Percentiles rank a stretch among this genome's conserved stretches.
phyloP scores from a whole-genome alignment of 2,797 vertebrate species.

The Pseudomugil gertrudae region DNA sequence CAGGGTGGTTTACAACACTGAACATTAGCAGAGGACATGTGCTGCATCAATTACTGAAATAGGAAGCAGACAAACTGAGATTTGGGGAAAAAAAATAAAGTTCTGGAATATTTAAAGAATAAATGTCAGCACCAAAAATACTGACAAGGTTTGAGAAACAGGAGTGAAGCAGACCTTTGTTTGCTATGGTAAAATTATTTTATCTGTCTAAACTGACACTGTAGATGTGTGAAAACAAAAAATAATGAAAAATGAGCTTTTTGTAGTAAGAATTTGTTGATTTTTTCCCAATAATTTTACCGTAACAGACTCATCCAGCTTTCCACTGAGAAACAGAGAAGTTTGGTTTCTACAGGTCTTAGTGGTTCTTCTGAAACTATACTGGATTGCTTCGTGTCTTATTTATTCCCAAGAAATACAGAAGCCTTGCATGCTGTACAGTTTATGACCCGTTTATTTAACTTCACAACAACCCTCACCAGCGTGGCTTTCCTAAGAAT shows the following conservation, averaged over 20 bases:
- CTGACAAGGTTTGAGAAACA: not conserved
- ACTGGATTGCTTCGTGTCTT: not conserved
- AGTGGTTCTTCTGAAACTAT: not conserved
- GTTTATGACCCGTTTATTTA: no score
- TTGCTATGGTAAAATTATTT: no score
- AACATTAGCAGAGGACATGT: not conserved
- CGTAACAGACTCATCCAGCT: no score
- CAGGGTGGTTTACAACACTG: conserved; percentile 13
- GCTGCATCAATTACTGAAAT: not conserved
- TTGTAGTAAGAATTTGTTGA: no score
- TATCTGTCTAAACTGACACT: no score
- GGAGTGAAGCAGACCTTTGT: not conserved
- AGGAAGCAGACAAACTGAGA: not conserved
- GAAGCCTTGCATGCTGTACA: no score
- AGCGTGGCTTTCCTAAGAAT: not conserved
- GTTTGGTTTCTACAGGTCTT: not conserved
- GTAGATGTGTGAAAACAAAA: not conserved
- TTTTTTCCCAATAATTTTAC: no score
- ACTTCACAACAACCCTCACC: not conserved
- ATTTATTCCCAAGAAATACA: not conserved
- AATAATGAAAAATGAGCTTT: no score
- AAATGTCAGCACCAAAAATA: conserved; percentile 10
- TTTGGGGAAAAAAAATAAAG: not conserved
- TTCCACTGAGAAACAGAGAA: not conserved
- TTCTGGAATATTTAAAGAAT: not conserved